Evolutionary conservation across 92 coral and sea anemone species (phyloP).

Genomic region (Anthopleura xanthogrammica): DNA sequence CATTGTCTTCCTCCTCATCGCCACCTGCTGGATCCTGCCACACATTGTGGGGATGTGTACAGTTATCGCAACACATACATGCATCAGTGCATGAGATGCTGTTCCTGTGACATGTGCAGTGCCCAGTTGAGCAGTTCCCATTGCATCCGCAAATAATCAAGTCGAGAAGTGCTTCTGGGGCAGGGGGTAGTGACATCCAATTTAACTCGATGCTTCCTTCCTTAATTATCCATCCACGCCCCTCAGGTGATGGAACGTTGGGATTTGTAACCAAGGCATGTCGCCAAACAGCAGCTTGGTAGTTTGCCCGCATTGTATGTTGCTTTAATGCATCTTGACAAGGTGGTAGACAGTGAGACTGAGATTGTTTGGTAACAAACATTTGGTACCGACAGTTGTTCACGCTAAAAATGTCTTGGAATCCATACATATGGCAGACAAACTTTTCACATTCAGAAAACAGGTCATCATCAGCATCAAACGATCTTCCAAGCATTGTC

Average conservation of each 20-base stretch:
- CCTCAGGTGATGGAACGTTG: slow-evolving; percentile 24
- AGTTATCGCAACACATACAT: no score
- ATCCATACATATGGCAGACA: slow-evolving; percentile 39
- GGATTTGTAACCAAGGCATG: slow-evolving; percentile 46
- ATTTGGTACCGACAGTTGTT: slow-evolving; percentile 18
- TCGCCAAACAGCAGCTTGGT: slow-evolving; percentile 53
- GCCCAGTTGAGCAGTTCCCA: no score
- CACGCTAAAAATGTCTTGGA: slow-evolving; percentile 12
- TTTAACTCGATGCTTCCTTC: background rate
- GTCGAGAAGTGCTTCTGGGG: no score
- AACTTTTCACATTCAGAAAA: slow-evolving; percentile 34
- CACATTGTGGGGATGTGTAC: no score
- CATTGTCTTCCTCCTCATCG: no score
- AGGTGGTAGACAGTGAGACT: slow-evolving; percentile 36
- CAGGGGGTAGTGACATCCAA: no score
- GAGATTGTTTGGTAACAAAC: slow-evolving; percentile 10
- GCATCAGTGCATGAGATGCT: no score
- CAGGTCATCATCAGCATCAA: slow-evolving; percentile 27
- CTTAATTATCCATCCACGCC: background rate
- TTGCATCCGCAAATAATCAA: no score
- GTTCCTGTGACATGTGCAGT: no score
- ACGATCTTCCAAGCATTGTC: slow-evolving; percentile 3
- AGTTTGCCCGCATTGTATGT: slow-evolving; percentile 41
- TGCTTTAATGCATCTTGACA: slow-evolving; percentile 43
- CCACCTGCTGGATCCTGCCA: no score